phyloP scores from a whole-genome alignment of 1,140 invertebrate genomes.

The Diachasma alloeum region DNA sequence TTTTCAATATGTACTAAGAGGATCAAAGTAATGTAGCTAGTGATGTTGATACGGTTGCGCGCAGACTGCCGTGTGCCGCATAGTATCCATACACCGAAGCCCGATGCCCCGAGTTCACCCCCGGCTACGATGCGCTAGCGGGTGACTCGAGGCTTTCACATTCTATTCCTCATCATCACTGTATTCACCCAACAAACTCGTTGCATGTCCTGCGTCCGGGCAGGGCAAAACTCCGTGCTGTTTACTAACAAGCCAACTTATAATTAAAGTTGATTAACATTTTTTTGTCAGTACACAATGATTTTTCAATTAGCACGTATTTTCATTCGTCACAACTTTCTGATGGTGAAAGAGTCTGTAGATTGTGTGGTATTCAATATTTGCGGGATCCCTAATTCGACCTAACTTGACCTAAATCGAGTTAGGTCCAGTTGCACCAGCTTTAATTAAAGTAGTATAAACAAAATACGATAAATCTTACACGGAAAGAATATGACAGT shows the following conservation, averaged over 20 bases:
- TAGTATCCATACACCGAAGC: background rate
- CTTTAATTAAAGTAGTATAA: too few species aligned
- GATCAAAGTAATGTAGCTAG: background rate
- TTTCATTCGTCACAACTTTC: too few species aligned
- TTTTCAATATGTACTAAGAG: background rate
- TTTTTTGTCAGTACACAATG: too few species aligned
- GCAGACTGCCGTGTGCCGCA: background rate
- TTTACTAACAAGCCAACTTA: background rate
- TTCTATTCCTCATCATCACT: background rate
- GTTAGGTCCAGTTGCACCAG: too few species aligned
- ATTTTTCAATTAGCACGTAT: too few species aligned
- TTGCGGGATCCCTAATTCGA: too few species aligned
- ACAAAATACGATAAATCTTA: too few species aligned
- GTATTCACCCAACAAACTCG: background rate
- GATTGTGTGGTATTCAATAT: too few species aligned
- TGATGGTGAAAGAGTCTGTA: too few species aligned
- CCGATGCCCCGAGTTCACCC: background rate
- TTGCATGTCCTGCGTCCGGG: background rate
- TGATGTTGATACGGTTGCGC: slow-evolving; percentile 36
- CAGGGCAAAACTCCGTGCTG: background rate
- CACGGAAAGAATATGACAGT: too few species aligned
- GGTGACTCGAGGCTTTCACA: slow-evolving; percentile 4
- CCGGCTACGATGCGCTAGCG: background rate
- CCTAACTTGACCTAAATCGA: too few species aligned
- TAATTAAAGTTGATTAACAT: background rate